Evolutionary conservation across 2,888 invertebrate genomes (phyloP), one percentile per base, ranked within the genome.

Genomic region (Acrocyrtus sp.): DNA sequence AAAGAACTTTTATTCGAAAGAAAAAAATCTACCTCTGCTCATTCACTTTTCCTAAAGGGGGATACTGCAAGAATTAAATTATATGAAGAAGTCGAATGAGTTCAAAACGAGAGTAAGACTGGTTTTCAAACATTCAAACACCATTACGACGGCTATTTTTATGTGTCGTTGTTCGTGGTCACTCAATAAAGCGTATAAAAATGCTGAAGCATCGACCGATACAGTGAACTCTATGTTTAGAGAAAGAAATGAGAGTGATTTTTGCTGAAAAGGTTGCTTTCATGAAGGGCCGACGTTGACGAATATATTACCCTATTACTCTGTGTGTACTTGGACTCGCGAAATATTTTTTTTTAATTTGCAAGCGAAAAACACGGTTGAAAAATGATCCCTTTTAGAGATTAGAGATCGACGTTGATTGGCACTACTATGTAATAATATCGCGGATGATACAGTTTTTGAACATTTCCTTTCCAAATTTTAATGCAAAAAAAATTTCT

Each of bases 371-470:
- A 41, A 39, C 22, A 3, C 54, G 19, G 17, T 29, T 54, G 27
- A 12, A 10, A 56, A 56, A 41, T 56, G 21, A n/a, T n/a, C n/a
- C n/a, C n/a, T n/a, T n/a, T n/a, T n/a, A n/a, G n/a, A n/a, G n/a
- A n/a, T n/a, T n/a, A n/a, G n/a, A n/a, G n/a, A n/a, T 4, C 34
- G 56, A 56, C 56, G 39, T 56, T 56, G 56, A 56, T 56, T 56
- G 56, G 41, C 56, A 56, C 41, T 41, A 41, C 19, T 24, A 41
- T 41, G 39, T 29, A 39, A 56, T 41, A n/a, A n/a, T 54, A 29
- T 54, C 34, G 34, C 15, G 19, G 17, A 17, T 27, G 5, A 8
- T 19, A 19, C 10, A 34, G 29, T 22, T 41, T 29, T 41, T 3
- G 5, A 29, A 29, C 10, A 8, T 6, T 10, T 27, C 27, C 3